phyloP scores from a whole-genome alignment of 2,797 vertebrate species.

The Amazona finschi region DNA sequence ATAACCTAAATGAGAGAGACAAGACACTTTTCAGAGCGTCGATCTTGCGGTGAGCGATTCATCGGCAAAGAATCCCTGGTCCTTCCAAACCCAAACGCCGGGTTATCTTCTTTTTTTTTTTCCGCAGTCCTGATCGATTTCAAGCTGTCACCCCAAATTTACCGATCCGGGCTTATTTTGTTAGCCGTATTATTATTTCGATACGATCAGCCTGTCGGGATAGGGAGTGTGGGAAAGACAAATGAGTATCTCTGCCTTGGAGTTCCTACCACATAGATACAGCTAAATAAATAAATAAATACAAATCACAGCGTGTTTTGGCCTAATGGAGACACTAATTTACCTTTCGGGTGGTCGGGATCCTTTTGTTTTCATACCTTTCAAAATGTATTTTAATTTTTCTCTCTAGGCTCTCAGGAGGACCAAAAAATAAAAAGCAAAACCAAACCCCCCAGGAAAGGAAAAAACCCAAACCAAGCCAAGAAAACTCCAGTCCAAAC shows the following conservation, averaged over 20 bases:
- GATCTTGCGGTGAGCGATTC: slow-evolving; percentile 35
- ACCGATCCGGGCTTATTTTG: neutral
- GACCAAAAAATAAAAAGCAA: neutral
- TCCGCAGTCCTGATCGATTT: neutral
- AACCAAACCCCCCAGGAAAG: neutral
- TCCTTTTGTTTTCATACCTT: neutral
- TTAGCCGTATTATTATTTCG: neutral
- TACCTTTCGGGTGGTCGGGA: neutral
- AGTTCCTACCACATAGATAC: neutral
- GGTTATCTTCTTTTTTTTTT: neutral
- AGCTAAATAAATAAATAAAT: neutral
- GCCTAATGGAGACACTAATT: neutral
- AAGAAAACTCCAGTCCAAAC: neutral
- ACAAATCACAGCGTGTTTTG: neutral
- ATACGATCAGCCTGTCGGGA: neutral
- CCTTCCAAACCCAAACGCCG: slow-evolving; percentile 35
- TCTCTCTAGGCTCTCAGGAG: neutral
- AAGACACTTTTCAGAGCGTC: slow-evolving; percentile 21
- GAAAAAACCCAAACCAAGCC: rapidly evolving
- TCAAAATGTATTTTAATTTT: neutral
- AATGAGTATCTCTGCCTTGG: neutral
- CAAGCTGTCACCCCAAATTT: neutral
- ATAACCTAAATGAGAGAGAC: slow-evolving; percentile 37
- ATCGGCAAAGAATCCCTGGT: slow-evolving; percentile 40
- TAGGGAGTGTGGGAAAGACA: neutral